A percentile compares a stretch with the other conserved stretches of the same genome.
phyloP scores from a whole-genome alignment of 1,140 invertebrate species.

The Venustaconcha ellipsiformis region DNA sequence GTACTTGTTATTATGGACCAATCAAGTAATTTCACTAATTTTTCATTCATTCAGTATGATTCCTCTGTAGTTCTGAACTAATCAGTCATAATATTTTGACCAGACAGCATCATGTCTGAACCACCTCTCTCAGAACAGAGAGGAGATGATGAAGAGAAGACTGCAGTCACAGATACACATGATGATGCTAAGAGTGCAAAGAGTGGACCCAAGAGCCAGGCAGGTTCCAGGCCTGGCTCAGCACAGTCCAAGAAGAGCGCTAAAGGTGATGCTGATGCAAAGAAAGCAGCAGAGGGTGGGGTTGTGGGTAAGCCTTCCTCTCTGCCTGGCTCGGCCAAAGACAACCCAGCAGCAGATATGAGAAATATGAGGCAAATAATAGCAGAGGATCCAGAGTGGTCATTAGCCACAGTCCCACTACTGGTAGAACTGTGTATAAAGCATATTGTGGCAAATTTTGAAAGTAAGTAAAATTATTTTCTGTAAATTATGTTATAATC shows the following conservation, averaged over 20 bases:
- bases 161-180: constrained; percentile 12
- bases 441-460: constrained; percentile 67
- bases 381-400: constrained; percentile 70
- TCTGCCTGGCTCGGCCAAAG: constrained; percentile 47
- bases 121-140: constrained; percentile 29
- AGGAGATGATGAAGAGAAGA: constrained; percentile 28
- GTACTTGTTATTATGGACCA: too few relatives aligned
- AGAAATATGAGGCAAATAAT: constrained; percentile 69
- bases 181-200: constrained; percentile 52
- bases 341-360: constrained; percentile 64
- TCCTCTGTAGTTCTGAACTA: too few relatives aligned
- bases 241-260: constrained; percentile 53
- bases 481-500: background rate
- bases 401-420: constrained; percentile 68
- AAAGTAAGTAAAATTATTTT: constrained; percentile 54
- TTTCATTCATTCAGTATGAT: too few relatives aligned
- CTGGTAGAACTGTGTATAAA: constrained; percentile 63
- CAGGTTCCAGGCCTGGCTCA: constrained; percentile 50
- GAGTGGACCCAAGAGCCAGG: constrained; percentile 47
- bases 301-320: constrained; percentile 34
- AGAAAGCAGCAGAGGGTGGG: constrained; percentile 34
- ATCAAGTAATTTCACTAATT: too few relatives aligned
- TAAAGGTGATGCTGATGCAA: constrained; percentile 39
- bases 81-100: too few relatives aligned
- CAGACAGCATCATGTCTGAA: constrained; percentile 28